Evolutionary conservation across 1,140 invertebrate species (phyloP), one percentile per base, ranked within the genome.

Genomic region (Helicoverpa zea): DNA sequence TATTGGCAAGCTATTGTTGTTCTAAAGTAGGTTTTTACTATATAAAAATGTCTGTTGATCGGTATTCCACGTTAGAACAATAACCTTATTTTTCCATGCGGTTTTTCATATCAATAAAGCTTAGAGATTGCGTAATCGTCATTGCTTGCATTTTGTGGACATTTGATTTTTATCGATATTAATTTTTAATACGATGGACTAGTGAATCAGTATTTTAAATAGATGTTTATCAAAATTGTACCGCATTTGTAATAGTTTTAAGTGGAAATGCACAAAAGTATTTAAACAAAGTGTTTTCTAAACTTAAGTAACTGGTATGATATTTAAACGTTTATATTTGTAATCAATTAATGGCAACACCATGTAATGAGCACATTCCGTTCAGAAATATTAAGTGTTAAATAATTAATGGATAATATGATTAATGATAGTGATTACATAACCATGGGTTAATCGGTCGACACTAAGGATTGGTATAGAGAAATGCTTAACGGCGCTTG

Each of bases 301-400:
- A 87, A 74, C 35, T 70, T 89, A 90, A 89, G 87, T 88, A 88
- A 89, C 86, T 83, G 80, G 79, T 85, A 88, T 91, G 85, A 84
- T 77, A 86, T 81, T 81, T 84, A 83, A 87, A 83, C 83, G 80
- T 86, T 85, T 84, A 86, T 91, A 86, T 88, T 89, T 85, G 82
- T 89, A 87, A 74, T 88, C 78, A 83, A 87, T 80, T 81, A 83
- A 84, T 87, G 84, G 86, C 87, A 89, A 91, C 90, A 91, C 86
- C 86, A 87, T 86, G 82, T 89, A 90, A 86, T 79, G 86, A 88
- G 91, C 91, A 93, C 91, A 94, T 94, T 94, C 92, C 92, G 91
- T 94, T 92, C 90, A 89, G 85, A 87, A 80, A 81, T 58, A 83
- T 78, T 85, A 80, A 88, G 80, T 85, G 82, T 87, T 43, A 43